Base-by-base conservation (phyloP, 1,140 invertebrate genomes). In the Pseudoatta argentina region DNA sequence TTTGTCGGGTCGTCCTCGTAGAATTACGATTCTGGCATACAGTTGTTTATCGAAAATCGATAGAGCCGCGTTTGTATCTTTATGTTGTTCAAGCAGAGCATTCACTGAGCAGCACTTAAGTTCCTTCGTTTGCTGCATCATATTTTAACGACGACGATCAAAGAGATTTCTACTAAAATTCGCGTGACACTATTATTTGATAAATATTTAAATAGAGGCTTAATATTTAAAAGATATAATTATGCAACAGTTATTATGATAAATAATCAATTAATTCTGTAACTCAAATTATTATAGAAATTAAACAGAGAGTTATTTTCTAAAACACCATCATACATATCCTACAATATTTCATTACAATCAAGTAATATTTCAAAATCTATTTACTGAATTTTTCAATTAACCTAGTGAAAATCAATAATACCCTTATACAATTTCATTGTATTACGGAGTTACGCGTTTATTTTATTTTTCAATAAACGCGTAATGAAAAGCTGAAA, bases 11-110 rank as follows among this genome's bases (percentile, higher is more conserved):
- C 55, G 44, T 21, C 30, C n/a, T 12, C 34, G 71, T 27, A 44
- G 34, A 76, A 44, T 21, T 48, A 57, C 44, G 53, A 63, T 77
- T 51, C 44, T 61, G 27, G 53, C 66, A 21, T 27, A 24, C 75
- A 39, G 72, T 83, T 72, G 85, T 89, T 89, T 83, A 89, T 89
- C 53, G 87, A 71, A 53, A 83, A 86, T 82, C 86, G 27, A 79
- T 85, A 69, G 34, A 1, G 18, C 30, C 21, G 16, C 18, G 51
- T 39, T 66, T 64, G 39, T 55, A 79, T 51, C 76, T 67, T 85
- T 76, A 61, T 34, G 55, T 79, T 82, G 79, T 55, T 39, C 64
- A 34, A n/a, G 14, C 39, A 2, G 30, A 39, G 16, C 21, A 57
- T 30, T 72, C 55, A 30, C n/a, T 21, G 44, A 48, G 55, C 39